phyloP scores from a whole-genome alignment of 2,888 invertebrate genomes.

The Drosophila sordidula region DNA sequence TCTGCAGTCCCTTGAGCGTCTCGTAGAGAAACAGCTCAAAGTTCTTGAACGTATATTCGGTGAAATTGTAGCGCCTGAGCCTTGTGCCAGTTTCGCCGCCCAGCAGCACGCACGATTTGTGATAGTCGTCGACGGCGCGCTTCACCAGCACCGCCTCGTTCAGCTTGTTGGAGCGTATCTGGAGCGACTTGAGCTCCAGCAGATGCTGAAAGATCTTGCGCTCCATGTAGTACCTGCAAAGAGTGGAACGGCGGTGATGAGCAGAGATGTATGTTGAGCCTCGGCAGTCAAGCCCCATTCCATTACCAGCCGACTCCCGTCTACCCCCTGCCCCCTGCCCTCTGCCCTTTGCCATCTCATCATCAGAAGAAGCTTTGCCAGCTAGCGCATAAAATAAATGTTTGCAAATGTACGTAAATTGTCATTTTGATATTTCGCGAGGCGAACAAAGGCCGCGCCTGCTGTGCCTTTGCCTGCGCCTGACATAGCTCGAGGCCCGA shows the following conservation, averaged over 20 bases:
- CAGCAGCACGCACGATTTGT: constrained; percentile 90
- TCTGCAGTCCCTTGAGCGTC: constrained; percentile 91
- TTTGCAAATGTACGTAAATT: constrained; percentile 74
- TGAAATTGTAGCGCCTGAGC: constrained; percentile 88
- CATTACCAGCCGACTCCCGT: constrained; percentile 23
- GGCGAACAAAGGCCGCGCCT: constrained; percentile 63
- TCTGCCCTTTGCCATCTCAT: constrained; percentile 9
- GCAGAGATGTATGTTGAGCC: not conserved
- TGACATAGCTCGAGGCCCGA: constrained; percentile 26
- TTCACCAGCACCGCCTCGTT: constrained; percentile 95
- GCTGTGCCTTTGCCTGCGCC: constrained; percentile 49
- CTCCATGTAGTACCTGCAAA: constrained; percentile 93
- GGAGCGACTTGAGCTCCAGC: constrained; percentile 95
- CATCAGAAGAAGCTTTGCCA: constrained; percentile 20
- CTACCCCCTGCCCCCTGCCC: not conserved
- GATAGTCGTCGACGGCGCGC: constrained; percentile 93
- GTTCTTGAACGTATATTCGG: constrained; percentile 90
- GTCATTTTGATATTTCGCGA: constrained; percentile 74
- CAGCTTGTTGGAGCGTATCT: constrained; percentile 94
- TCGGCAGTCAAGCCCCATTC: not conserved
- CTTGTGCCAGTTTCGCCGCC: constrained; percentile 86
- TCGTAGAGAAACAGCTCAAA: constrained; percentile 96
- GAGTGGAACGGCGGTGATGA: not conserved
- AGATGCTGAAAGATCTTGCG: constrained; percentile 96
- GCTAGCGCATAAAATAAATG: constrained; percentile 64